phyloP scores from a whole-genome alignment of 2,888 invertebrate species.

The Thymelicus lineola region DNA sequence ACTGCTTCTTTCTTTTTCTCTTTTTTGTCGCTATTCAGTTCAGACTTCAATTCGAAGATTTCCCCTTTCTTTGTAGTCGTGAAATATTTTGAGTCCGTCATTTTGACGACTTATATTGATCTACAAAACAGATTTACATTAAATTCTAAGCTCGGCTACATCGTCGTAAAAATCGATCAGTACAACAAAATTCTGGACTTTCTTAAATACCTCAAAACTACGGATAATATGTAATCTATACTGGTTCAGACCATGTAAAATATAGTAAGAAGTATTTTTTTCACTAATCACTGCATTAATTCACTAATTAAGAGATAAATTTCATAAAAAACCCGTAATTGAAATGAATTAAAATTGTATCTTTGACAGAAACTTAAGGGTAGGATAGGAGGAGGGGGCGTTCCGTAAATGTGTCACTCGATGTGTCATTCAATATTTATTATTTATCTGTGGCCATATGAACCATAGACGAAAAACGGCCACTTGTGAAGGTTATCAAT shows the following conservation, averaged over 20 bases:
- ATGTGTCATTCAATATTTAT: neutral
- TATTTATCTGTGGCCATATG: neutral
- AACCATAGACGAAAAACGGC: too few relatives aligned
- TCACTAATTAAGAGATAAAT: conserved; percentile 1
- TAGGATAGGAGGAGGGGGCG: conserved; percentile 7
- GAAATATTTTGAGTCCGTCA: conserved; percentile 99
- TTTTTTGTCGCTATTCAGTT: conserved; percentile 99
- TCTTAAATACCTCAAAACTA: conserved; percentile 24
- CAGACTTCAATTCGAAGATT: conserved; percentile 99
- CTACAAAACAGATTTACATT: conserved; percentile 3
- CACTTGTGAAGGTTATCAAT: too few relatives aligned
- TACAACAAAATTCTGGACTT: conserved; percentile 23
- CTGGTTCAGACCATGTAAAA: conserved; percentile 25
- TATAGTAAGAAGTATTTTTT: conserved; percentile 33
- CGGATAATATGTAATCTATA: neutral
- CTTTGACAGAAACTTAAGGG: neutral
- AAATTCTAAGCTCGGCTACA: neutral
- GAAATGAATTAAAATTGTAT: conserved; percentile 7
- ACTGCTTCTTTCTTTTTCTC: conserved; percentile 99
- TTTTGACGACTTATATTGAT: conserved; percentile 64
- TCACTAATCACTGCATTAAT: conserved; percentile 12
- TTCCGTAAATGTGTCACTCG: neutral
- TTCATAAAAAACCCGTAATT: neutral
- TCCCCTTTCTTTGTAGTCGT: conserved; percentile 99
- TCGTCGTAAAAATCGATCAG: conserved; percentile 27